Percentiles rank a stretch among this genome's conserved stretches.
Evolutionary conservation across 2,888 invertebrate species (phyloP).

Genomic region (Thereva unica): DNA sequence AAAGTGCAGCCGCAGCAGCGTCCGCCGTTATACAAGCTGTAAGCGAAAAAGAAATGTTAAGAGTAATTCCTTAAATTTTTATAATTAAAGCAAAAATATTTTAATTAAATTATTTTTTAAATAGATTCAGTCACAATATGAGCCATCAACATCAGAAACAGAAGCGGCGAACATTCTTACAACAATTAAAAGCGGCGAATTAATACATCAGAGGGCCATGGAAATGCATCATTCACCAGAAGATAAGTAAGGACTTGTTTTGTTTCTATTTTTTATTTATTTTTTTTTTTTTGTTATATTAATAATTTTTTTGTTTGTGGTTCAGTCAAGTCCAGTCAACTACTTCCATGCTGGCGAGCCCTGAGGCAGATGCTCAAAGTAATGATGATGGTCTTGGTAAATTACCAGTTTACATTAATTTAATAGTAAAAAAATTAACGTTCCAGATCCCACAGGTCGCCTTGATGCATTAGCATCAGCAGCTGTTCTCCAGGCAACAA

Average conservation of each 20-base stretch:
- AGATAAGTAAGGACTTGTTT: conserved; percentile 13
- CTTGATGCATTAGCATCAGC: conserved; percentile 55
- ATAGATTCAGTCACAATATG: background rate
- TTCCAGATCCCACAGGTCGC: conserved; percentile 45
- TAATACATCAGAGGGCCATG: conserved; percentile 38
- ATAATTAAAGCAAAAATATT: background rate
- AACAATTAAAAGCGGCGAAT: conserved; percentile 53
- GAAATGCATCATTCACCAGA: conserved; percentile 21
- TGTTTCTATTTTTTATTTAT: background rate
- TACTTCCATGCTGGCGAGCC: conserved; percentile 10
- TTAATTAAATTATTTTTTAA: background rate
- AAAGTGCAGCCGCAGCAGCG: conserved; percentile 21
- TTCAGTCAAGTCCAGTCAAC: conserved; percentile 12
- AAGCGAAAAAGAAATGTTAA: conserved; percentile 15
- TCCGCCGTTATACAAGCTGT: conserved; percentile 14
- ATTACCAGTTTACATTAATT: background rate
- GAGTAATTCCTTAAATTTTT: background rate
- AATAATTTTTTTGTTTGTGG: conserved; percentile 9
- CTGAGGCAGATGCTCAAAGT: conserved; percentile 16
- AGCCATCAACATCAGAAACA: conserved; percentile 51
- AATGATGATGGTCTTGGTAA: conserved; percentile 22
- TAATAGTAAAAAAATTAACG: background rate
- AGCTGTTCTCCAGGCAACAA: conserved; percentile 52
- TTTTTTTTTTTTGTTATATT: conserved; percentile 5
- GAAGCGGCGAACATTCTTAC: conserved; percentile 55